Base-by-base conservation (phyloP, 2,113 vertebrate genomes). In the Thryonomys swinderianus region DNA sequence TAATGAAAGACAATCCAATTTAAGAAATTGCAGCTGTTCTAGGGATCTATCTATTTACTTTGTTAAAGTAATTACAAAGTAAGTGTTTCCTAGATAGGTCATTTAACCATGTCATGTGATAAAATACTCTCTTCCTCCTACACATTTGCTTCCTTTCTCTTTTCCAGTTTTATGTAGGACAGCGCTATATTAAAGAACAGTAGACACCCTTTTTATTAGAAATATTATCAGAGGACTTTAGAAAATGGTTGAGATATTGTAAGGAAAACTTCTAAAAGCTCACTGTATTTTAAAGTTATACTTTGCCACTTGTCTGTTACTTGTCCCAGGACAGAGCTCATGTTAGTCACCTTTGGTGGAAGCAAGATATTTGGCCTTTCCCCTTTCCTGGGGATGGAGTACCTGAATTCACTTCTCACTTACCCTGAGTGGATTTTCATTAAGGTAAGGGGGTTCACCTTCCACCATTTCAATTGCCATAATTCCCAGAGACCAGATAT, bases 401-500 rank as follows among this genome's bases (percentile, higher is more conserved):
- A 90, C 34, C 45, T 81, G 79, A 37, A 8, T 69, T 88, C 40
- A 62, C 74, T 78, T 85, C 87, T 90, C 81, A 97, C 98, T 98
- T 98, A 99, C 99, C 99, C 99, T 99, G 98, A 99, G 99, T 96
- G 99, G 99, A 98, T 99, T 99, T 98, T 99, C 99, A 76, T 99
- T 99, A 98, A 99, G 99, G 97, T 99, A 99, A 40, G 99, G 99
- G 3, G 99, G 99, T 97, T 99, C 99, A 98, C 99, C 99, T 98
- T 99, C 99, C 97, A 99, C 99, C 99, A 99, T 99, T 98, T 99
- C 99, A 97, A 99, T 99, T 83, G 99, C 99, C 99, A 99, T 99
- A 98, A 99, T 99, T 91, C 99, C 99, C 96, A 99, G 98, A 59
- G 99, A 99, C 99, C 99, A 99, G 97, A 99, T 99, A 96, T 99